A percentile compares a stretch with the other conserved stretches of the same genome.
Evolutionary conservation across 2,797 vertebrate species (phyloP).

Genomic region (Xenops minutus): DNA sequence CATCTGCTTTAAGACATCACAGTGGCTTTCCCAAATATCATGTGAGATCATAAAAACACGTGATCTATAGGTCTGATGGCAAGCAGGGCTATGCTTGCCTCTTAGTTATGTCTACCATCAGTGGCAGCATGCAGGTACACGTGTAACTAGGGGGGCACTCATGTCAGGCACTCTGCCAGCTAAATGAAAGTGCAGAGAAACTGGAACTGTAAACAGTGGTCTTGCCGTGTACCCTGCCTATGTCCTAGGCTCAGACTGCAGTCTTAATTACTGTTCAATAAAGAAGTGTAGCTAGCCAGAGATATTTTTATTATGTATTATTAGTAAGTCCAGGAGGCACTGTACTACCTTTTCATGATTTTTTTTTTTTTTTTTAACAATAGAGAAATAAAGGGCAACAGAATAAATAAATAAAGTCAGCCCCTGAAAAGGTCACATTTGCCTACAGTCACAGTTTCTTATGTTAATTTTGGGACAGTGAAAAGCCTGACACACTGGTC

Average conservation of each 20-base stretch:
- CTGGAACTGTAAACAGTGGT: neutral
- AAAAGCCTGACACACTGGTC: neutral
- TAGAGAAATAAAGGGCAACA: neutral
- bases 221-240: neutral
- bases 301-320: neutral
- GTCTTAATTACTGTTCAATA: neutral
- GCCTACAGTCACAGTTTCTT: neutral
- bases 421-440: conserved; percentile 46
- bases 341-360: neutral
- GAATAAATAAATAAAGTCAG: conserved; percentile 36
- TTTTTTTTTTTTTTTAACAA: neutral
- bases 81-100: neutral
- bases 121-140: neutral
- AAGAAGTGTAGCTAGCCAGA: neutral
- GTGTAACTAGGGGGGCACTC: neutral
- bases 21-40: neutral
- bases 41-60: neutral
- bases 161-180: neutral
- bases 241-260: neutral
- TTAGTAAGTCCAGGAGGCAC: neutral
- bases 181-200: neutral
- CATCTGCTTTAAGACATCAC: neutral
- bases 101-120: neutral
- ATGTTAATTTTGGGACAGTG: conserved; percentile 3
- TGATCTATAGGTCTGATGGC: neutral